Evolutionary conservation across 2,888 invertebrate species (phyloP).

Genomic region (Augochlorella aurata): DNA sequence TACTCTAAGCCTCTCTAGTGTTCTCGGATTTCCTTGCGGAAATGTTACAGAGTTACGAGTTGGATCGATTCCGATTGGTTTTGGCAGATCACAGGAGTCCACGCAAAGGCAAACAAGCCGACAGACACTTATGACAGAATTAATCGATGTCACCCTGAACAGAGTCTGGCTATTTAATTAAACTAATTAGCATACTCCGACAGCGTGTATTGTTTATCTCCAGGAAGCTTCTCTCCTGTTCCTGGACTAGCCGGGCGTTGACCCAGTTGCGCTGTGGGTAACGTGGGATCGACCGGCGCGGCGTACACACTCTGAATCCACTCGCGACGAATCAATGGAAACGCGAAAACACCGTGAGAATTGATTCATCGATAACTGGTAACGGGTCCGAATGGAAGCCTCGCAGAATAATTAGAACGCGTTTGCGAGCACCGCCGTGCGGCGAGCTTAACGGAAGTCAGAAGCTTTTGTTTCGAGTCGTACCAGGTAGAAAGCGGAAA

Average conservation of each 20-base stretch:
- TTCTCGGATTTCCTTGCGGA: neutral
- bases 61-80: slow-evolving; percentile 55
- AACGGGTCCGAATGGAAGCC: slow-evolving; percentile 17
- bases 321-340: slow-evolving; percentile 4
- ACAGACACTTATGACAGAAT: slow-evolving; percentile 11
- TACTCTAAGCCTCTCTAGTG: neutral
- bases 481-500: slow-evolving; percentile 4
- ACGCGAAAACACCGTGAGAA: slow-evolving; percentile 22
- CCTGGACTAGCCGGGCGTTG: neutral
- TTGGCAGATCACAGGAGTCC: neutral
- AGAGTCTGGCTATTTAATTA: slow-evolving; percentile 4
- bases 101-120: neutral
- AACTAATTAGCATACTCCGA: slow-evolving; percentile 15
- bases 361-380: slow-evolving; percentile 33
- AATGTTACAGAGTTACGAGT: slow-evolving; percentile 28
- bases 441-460: slow-evolving; percentile 16
- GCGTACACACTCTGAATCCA: neutral
- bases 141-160: neutral
- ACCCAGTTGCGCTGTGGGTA: neutral
- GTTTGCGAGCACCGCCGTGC: neutral
- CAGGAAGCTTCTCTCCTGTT: neutral
- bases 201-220: neutral
- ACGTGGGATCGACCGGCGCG: neutral
- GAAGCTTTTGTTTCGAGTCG: slow-evolving; percentile 41
- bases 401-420: slow-evolving; percentile 37